Base-by-base conservation (phyloP, 2,797 vertebrate species). In the Gambelia wislizenii region DNA sequence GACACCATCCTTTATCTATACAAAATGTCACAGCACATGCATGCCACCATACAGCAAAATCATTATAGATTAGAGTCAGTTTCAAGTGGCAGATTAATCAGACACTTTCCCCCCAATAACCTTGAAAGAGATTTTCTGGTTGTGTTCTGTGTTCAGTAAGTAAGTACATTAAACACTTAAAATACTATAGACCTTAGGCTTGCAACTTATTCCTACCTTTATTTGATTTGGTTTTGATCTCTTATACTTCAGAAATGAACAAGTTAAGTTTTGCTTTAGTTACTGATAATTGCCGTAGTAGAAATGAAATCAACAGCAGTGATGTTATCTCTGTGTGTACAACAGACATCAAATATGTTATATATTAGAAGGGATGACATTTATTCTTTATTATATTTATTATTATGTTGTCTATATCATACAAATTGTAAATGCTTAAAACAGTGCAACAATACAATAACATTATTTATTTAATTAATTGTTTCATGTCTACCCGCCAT, bases 1-100 rank as follows among this genome's bases (percentile, higher is more conserved):
- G 79, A 83, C 49, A 49, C 80, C 69, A 76, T 76, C 70, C 54
- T 64, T 88, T 82, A 88, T 83, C 69, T 88, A 9, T 83, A 54
- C 39, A 56, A 83, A 88, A 83, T 88, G 70, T 83, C 80, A 88
- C 79, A 64, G 54, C 69, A 47, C n/a, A 75, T 88, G n/a, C 54
- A 82, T 83, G 79, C 79, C 54, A 75, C 87, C 54, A 88, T 82
- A 64, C 33, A 83, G 87, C 69, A 88, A 83, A 88, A 88, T 88
- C 69, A 67, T 83, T 88, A 75, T 47, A 83, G 87, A 83, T 75
- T 75, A 83, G 54, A 49, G 87, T 76, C 80, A 70, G 25, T 79
- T 83, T 49, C 42, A 47, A 79, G 69, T 82, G 54, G 79, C 52
- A 82, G 64, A 75, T 87, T 87, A 87, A 82, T 54, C 52, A 27